Conservation (phyloP, 2,797 vertebrate genomes). For the Vultur gryphus region DNA sequence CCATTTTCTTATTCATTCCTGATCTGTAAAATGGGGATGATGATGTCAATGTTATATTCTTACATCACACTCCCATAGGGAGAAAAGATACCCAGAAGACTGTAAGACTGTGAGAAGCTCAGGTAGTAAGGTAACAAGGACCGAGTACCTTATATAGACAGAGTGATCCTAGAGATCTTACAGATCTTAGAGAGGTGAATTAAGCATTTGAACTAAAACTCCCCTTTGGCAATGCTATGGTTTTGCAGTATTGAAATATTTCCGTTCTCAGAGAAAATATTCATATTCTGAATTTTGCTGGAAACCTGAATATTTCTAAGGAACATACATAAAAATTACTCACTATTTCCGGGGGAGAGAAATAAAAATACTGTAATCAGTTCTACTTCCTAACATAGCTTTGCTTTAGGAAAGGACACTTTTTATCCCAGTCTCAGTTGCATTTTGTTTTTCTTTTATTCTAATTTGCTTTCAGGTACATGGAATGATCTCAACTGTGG, state of each 20-base stretch:
- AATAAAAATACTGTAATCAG: neutral
- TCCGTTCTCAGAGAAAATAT: neutral
- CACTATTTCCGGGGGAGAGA: neutral
- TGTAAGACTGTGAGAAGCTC: neutral
- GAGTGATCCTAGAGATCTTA: neutral
- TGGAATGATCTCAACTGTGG: constrained; percentile 98
- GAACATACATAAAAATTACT: neutral
- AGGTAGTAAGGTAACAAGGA: neutral
- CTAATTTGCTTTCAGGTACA: constrained; percentile 65
- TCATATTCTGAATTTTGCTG: neutral
- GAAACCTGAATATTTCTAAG: neutral
- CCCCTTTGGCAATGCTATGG: neutral
- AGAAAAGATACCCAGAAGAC: neutral
- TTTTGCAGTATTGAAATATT: neutral
- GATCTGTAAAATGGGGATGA: neutral
- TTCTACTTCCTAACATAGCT: neutral
- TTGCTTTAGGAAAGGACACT: neutral
- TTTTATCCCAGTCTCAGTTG: neutral
- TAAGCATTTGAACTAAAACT: neutral
- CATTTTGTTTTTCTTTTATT: neutral
- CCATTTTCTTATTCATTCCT: neutral
- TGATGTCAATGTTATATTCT: neutral
- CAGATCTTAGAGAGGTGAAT: neutral
- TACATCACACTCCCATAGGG: neutral
- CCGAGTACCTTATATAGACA: neutral